Base-by-base conservation (phyloP, 2,888 invertebrate genomes). In the Tholera decimalis region DNA sequence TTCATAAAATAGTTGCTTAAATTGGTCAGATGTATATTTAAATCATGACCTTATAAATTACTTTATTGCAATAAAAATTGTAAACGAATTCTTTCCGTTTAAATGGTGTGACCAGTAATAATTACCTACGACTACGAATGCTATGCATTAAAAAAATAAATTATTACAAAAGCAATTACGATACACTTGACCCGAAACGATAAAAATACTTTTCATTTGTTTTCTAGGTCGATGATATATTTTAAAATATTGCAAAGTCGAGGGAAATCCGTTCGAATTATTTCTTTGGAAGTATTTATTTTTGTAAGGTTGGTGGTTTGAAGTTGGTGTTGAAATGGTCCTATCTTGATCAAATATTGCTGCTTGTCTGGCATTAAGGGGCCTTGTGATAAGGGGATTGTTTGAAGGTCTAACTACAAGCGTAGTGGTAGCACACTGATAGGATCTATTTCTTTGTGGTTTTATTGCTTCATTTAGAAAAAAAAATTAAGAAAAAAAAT, bases 231-330 rank as follows among this genome's bases (percentile, higher is more conserved):
- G 43, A 28, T 24, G 39, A 22, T 61, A 47, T 24, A 55, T 65
- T 37, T 28, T 26, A 57, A 55, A 64, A 65, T 47, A 59, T 73
- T 78, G 70, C 72, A 56, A 28, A 49, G 20, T 66, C 22, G 57
- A 41, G 79, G 79, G 82, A 80, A 76, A 79, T 80, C 71, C 82
- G 73, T 66, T 67, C 35, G 51, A 53, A 76, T 57, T 67, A 54
- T 49, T 60, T 20, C 13, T 49, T 15, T 47, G 22, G 15, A 59
- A 73, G 24, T 53, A 56, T 70, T 59, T 30, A n/a, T 51, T 35
- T 51, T 61, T 50, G 47, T 46, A 51, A 44, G 24, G 41, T 56
- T 46, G 63, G 62, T 59, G 67, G 80, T 74, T n/a, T n/a, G n/a
- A 60, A 61, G 22, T 18, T 33, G 43, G 43, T 67, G 71, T 71